Percentiles rank a stretch among this genome's conserved stretches.
Conservation (phyloP, 2,113 vertebrate species). For the Cyanoliseus patagonus region DNA sequence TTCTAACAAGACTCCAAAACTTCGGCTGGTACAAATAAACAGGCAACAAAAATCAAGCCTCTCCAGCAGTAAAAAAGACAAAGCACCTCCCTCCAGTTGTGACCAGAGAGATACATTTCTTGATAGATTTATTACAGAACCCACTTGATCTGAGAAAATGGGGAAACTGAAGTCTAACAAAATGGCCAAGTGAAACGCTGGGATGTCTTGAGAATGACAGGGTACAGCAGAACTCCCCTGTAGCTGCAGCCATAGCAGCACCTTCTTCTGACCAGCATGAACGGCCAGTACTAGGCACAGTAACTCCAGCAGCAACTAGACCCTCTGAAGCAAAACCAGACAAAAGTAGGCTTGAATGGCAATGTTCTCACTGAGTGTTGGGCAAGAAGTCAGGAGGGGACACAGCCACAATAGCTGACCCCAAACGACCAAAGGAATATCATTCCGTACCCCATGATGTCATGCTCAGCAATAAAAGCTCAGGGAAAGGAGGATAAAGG, state of each 20-base stretch:
- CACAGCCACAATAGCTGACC: neutral
- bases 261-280: neutral
- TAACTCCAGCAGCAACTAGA: neutral
- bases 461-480: neutral
- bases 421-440: neutral
- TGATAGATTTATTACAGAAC: neutral
- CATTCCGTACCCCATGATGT: neutral
- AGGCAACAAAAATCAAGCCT: neutral
- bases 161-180: neutral
- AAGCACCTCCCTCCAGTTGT: neutral
- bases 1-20: neutral
- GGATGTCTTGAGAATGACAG: neutral
- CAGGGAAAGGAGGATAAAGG: neutral
- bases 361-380: rapidly evolving
- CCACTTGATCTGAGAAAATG: rapidly evolving
- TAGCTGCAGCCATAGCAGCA: neutral
- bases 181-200: neutral
- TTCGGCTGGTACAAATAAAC: neutral
- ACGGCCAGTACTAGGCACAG: neutral
- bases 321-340: neutral
- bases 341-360: neutral
- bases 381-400: neutral
- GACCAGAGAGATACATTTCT: neutral
- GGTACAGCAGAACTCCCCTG: neutral
- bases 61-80: neutral